A percentile compares a stretch with the other conserved stretches of the same genome.
Evolutionary conservation across 64 coral and sea anemone genomes (phyloP).

Genomic region (Dendronephthya gigantea): DNA sequence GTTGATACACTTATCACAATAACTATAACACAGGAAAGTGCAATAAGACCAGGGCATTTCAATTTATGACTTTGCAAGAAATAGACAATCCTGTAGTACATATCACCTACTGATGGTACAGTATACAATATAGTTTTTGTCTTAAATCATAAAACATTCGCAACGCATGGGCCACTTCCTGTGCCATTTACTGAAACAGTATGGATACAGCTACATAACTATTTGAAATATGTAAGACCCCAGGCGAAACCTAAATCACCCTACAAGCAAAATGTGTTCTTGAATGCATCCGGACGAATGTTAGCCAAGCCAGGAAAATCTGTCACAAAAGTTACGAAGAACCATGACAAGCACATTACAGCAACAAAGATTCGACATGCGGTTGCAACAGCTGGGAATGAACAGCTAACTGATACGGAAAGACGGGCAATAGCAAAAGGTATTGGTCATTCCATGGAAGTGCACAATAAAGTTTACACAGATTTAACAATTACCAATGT

Average conservation of each 20-base stretch:
- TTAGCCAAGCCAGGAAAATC: slow-evolving; percentile 14
- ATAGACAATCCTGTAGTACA: slow-evolving; percentile 4
- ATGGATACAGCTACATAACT: slow-evolving; percentile 27
- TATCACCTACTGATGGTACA: slow-evolving; percentile 18
- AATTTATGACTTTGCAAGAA: slow-evolving; percentile 37
- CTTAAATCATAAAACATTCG: slow-evolving; percentile 23
- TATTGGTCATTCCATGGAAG: not conserved
- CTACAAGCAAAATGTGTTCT: slow-evolving; percentile 11
- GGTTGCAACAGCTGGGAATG: not conserved
- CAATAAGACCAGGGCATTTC: slow-evolving; percentile 26
- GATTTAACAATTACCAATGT: not conserved
- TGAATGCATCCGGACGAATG: slow-evolving; percentile 24
- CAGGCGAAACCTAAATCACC: slow-evolving; percentile 8
- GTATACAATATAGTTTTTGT: slow-evolving; percentile 27
- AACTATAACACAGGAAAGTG: slow-evolving; percentile 28
- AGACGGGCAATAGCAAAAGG: not conserved
- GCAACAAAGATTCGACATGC: too few species aligned
- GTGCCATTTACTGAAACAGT: slow-evolving; percentile 26
- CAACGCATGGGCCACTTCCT: not conserved
- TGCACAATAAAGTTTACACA: not conserved
- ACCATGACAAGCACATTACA: too few species aligned
- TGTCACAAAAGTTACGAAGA: slow-evolving; percentile 4
- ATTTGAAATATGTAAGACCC: slow-evolving; percentile 20
- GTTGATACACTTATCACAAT: slow-evolving; percentile 23
- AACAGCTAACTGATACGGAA: not conserved